Percentiles rank a stretch among this genome's conserved stretches.
Conservation (phyloP, 2,797 vertebrate genomes). For the Anguilla megastoma region DNA sequence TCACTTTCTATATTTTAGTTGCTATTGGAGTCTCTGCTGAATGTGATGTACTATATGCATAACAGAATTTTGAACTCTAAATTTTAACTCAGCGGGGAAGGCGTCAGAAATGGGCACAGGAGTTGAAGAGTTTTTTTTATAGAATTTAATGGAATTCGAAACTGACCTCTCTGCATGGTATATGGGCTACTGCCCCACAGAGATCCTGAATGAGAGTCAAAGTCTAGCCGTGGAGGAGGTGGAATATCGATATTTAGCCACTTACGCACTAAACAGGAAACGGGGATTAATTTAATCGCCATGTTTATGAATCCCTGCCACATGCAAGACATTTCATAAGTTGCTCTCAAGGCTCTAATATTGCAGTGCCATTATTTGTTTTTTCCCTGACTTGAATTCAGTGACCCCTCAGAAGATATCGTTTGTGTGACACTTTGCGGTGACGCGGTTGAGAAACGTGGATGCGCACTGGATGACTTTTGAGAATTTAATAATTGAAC, state of each 20-base stretch:
- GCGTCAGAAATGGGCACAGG: neutral
- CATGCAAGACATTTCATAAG: neutral
- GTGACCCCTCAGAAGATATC: neutral
- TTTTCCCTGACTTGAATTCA: slow-evolving; percentile 4
- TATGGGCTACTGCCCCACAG: neutral
- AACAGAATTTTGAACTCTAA: too few species aligned
- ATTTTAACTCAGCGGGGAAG: neutral
- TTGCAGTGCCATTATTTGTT: neutral
- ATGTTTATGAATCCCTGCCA: neutral
- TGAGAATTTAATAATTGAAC: neutral
- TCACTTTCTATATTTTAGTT: too few species aligned
- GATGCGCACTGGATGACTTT: neutral
- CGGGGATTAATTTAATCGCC: neutral
- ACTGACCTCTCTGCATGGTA: neutral
- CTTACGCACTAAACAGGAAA: neutral
- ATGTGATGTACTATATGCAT: too few species aligned
- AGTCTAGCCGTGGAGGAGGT: neutral
- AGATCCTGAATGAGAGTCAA: neutral
- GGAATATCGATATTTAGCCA: neutral
- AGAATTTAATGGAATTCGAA: neutral
- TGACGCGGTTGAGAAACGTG: neutral
- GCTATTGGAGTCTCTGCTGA: too few species aligned
- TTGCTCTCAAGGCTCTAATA: neutral
- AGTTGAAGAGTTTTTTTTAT: neutral
- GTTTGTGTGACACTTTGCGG: neutral